Evolutionary conservation across 2,113 vertebrate genomes (phyloP), one percentile per base, ranked within the genome.

Genomic region (Tauraco erythrolophus): DNA sequence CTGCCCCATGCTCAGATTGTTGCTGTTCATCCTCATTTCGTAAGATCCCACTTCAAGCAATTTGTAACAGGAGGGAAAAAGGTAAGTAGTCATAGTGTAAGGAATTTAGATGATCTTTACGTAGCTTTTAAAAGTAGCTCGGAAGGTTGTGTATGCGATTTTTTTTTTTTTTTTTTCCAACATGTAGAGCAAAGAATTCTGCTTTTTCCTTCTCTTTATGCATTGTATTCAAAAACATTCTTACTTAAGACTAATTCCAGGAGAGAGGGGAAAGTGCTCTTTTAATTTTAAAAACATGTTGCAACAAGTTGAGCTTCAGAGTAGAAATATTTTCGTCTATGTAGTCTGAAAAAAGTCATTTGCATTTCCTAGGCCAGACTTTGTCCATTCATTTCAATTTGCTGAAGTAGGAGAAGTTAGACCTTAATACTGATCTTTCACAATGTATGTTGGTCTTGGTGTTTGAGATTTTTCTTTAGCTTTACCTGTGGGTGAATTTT

Each of bases 1-100:
- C 17, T 6, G 4, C 2, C 7, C 7, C 8, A 19, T 56, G 19
- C 56, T 10, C 65, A 99, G 98, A 98, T 98, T 69, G 98, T 99
- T 91, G 99, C 99, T 8, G 98, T 99, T 88, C 99, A 99, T 87
- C 99, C 99, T 80, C 99, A 99, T 69, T 99, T 99, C 83, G 98
- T 99, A 98, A 99, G 98, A 97, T 99, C 99, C 27, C 99, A 99
- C 98, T 99, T 98, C 98, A 99, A 99, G 97, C 99, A 99, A 91
- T 99, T 99, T 98, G 99, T 99, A 96, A 99, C 99, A 0, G 99
- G 99, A 80, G 99, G 99, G 46, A 99, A 99, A 97, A 99, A 99
- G 99, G 99, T 99, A 98, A 97, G 97, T 11, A 21, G 22, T 76
- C 9, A 8, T 35, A 57, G 25, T 50, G 22, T 65, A 51, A 56